Base-by-base conservation (phyloP, 2,113 vertebrate species). In the Aldabrachelys gigantea region DNA sequence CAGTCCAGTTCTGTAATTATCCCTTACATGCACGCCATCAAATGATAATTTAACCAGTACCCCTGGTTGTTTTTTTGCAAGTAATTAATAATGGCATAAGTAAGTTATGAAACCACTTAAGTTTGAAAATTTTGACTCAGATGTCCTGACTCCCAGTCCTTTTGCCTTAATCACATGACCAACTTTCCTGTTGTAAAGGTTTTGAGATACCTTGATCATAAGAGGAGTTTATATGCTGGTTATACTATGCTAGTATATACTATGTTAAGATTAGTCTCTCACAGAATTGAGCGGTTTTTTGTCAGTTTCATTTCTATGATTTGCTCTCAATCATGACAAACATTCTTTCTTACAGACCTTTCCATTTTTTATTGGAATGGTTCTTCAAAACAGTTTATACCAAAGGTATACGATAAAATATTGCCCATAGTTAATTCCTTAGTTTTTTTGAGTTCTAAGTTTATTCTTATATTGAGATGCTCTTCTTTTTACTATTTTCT, bases 331-430 rank as follows among this genome's bases (percentile, higher is more conserved):
- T 90, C 35, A 79, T 79, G 83, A 29, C 56, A 85, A 81, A 92
- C 81, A 35, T 85, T 50, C 44, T 80, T 92, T 92, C 41, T 27
- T 76, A 59, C 27, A 56, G 8, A 11, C 3, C 59, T 91, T n/a
- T 53, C 4, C 54, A 84, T 22, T 35, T 80, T 91, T 85, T 76
- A 31, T 52, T 14, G 38, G 54, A 93, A 54, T 44, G 14, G 35
- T 90, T 90, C 90, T 97, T 93, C 54, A 89, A 82, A 94, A 47
- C 65, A 91, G 10, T 44, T 95, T 90, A 78, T 95, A 79, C 50
- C 50, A 47, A 69, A 76, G 62, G 4, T 65, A 29, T 65, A 29
- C 93, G 92, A 84, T 49, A 65, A 95, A 86, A 56, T 95, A 27
- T 27, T 14, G 4, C 69, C 19, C 21, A 1, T 47, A 83, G 76